Percentiles rank a stretch among this genome's conserved stretches.
Conservation (phyloP, 1,140 invertebrate species). For the Anastrepha obliqua region DNA sequence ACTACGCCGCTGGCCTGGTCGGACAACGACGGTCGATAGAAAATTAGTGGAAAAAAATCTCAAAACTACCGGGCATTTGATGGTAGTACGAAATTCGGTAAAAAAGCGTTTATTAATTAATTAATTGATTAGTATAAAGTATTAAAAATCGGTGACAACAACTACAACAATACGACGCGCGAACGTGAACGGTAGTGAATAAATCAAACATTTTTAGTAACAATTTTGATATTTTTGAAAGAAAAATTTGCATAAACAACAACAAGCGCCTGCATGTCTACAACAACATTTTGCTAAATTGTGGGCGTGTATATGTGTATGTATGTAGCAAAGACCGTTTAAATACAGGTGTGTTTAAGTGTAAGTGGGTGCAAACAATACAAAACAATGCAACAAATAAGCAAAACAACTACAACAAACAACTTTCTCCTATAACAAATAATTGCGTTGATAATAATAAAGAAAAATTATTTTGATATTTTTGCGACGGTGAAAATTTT, state of each 20-base stretch:
- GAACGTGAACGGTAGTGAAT: neutral
- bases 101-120: conserved; percentile 2
- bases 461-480: too few species aligned
- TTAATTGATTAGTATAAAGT: neutral
- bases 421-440: neutral
- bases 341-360: conserved; percentile 38
- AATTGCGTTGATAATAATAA: too few species aligned
- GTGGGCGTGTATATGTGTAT: conserved; percentile 29
- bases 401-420: neutral
- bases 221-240: neutral
- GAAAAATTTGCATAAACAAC: conserved; percentile 32
- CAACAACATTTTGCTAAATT: conserved; percentile 21
- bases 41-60: conserved; percentile 6
- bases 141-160: neutral
- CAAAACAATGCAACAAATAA: conserved; percentile 44
- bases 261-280: neutral
- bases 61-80: neutral
- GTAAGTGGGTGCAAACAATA: neutral
- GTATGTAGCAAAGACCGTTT: neutral
- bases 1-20: neutral
- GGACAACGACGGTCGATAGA: conserved; percentile 25
- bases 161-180: neutral
- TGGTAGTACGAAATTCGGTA: neutral
- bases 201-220: conserved; percentile 8
- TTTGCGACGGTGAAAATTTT: neutral